A percentile compares a stretch with the other conserved stretches of the same genome.
phyloP scores from a whole-genome alignment of 2,888 invertebrate species.

The Hydriomena furcata region DNA sequence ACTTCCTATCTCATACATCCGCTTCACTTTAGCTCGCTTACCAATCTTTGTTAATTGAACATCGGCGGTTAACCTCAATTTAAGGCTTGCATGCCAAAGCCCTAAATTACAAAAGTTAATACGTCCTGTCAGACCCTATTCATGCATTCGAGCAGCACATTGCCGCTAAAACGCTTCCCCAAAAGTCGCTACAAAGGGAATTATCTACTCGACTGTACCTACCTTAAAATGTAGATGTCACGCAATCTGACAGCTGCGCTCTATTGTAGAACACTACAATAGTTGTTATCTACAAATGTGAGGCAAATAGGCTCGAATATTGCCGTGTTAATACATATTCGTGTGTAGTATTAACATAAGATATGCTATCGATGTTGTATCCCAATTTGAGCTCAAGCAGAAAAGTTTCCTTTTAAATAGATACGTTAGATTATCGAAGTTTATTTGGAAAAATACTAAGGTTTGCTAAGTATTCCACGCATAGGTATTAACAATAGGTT shows the following conservation, averaged over 20 bases:
- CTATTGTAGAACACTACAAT: slow-evolving; percentile 46
- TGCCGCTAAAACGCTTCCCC: slow-evolving; percentile 47
- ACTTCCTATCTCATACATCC: no score
- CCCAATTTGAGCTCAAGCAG: no score
- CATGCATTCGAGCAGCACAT: slow-evolving; percentile 44
- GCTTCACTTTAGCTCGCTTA: not conserved
- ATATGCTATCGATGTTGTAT: no score
- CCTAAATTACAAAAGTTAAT: slow-evolving; percentile 51
- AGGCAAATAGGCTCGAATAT: not conserved
- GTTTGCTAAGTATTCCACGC: no score
- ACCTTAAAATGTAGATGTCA: slow-evolving; percentile 43
- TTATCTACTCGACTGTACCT: slow-evolving; percentile 47
- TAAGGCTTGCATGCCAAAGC: slow-evolving; percentile 39
- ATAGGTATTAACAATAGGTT: no score
- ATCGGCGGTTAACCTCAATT: slow-evolving; percentile 35
- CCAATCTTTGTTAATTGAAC: slow-evolving; percentile 34
- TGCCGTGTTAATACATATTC: not conserved
- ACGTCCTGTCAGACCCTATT: slow-evolving; percentile 60
- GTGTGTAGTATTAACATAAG: no score
- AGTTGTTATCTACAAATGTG: slow-evolving; percentile 41
- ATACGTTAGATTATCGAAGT: no score
- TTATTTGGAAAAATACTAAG: no score
- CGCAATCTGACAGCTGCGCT: slow-evolving; percentile 44
- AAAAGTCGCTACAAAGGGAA: slow-evolving; percentile 47
- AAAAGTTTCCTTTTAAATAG: no score